phyloP scores from a whole-genome alignment of 2,797 vertebrate species.

The Lycodopsis pacificus region DNA sequence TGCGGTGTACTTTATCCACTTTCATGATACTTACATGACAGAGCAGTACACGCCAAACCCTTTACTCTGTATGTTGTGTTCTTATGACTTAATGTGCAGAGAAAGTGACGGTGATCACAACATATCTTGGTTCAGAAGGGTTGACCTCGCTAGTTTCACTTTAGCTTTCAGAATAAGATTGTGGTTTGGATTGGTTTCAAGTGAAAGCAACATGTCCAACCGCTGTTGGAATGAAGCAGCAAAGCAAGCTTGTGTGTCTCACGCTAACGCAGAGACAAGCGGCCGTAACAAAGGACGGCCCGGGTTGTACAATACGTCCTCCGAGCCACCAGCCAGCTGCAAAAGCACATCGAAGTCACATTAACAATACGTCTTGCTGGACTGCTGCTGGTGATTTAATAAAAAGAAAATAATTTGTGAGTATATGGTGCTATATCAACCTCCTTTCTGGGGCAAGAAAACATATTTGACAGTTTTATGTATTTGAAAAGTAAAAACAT shows the following conservation, averaged over 20 bases:
- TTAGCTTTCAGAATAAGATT: neutral
- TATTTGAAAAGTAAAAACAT: neutral
- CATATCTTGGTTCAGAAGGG: neutral
- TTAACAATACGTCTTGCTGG: neutral
- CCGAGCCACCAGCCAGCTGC: neutral
- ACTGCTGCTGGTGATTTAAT: neutral
- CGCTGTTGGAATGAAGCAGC: neutral
- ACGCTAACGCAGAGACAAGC: neutral
- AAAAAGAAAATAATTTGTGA: neutral
- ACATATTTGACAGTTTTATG: neutral
- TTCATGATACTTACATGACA: neutral
- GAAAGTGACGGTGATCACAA: neutral
- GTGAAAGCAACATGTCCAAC: slow-evolving; percentile 4
- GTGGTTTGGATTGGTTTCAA: neutral
- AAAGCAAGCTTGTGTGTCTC: neutral
- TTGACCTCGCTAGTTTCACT: too few species aligned
- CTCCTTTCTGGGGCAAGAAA: neutral
- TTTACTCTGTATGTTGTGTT: neutral
- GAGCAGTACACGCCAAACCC: neutral
- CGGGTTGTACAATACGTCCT: neutral
- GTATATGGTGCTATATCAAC: neutral
- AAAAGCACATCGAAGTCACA: neutral
- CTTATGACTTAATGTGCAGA: neutral
- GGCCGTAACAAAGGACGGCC: neutral
- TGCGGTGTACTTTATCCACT: neutral